Conservation (phyloP, 2,113 vertebrate genomes). For the Rhagologus leucostigma region DNA sequence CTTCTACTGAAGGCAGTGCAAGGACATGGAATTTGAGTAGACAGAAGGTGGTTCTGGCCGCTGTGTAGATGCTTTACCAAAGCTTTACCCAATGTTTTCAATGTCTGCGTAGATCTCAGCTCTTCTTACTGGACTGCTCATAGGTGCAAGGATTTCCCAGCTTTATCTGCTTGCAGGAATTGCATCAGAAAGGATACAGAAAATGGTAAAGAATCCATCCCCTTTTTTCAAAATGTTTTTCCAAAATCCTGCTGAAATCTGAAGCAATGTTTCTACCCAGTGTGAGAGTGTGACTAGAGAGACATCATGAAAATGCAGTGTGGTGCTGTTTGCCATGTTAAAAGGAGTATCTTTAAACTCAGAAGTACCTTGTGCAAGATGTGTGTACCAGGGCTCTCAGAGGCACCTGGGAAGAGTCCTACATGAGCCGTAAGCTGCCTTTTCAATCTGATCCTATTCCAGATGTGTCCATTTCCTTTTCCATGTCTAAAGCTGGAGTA, state of each 20-base stretch:
- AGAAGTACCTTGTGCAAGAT: background rate
- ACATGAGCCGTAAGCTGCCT: background rate
- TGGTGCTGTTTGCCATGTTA: background rate
- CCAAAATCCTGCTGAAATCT: background rate
- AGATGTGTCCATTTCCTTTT: background rate
- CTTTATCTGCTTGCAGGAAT: background rate
- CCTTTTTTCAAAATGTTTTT: background rate
- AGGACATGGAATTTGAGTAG: rapidly evolving
- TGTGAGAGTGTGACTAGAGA: background rate
- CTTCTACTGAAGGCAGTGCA: background rate
- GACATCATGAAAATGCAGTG: background rate
- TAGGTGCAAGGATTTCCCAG: background rate
- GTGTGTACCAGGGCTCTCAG: background rate
- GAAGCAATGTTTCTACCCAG: background rate
- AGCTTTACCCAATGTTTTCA: background rate
- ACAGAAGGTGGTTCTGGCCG: background rate
- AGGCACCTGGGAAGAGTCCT: background rate
- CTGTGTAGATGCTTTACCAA: background rate
- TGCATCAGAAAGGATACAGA: background rate
- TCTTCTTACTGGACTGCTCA: background rate
- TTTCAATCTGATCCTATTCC: background rate
- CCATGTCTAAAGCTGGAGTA: background rate
- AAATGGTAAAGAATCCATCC: background rate
- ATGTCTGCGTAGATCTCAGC: background rate
- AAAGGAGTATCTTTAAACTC: background rate